Evolutionary conservation across 2,113 vertebrate genomes (phyloP), one percentile per base, ranked within the genome.

Genomic region (Ondatra zibethicus): DNA sequence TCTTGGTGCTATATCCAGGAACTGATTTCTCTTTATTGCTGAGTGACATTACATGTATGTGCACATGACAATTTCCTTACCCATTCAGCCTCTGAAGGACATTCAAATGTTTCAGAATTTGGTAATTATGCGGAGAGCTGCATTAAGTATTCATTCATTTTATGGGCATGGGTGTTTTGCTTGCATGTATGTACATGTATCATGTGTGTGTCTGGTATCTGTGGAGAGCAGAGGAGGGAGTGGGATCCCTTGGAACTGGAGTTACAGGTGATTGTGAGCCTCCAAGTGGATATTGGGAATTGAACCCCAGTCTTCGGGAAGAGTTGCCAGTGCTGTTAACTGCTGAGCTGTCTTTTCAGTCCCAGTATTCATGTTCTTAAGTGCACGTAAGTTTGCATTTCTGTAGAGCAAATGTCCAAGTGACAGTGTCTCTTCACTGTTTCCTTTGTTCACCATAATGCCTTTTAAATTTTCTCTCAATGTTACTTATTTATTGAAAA

Each of bases 71-170:
- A 25, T 89, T 88, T 76, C 13, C 63, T 82, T 81, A 61, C 73
- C 11, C 23, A 8, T 73, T 85, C 19, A 65, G 23, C 23, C 52
- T 50, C 4, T 14, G 50, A 94, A 85, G 70, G 23, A n/a, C 36
- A 88, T 90, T 72, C 52, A 19, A 50, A 19, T 55, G 91, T 91
- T 88, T 86, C 31, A 89, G 39, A 33, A 92, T 93, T 95, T 45
- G 16, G 21, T 90, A 50, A 92, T 84, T 73, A 65, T 91, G 52
- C 10, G 8, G 29, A 45, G 12, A 70, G 42, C 72, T 87, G 23
- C 36, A 29, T 61, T 73, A 87, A 77, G 8, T 70, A 47, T 93
- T 89, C 42, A 8, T 81, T 47, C 19, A n/a, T 68, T 95, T 82
- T 39, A 58, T 82, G 80, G 5, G 2, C 21, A 55, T 55, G 50